phyloP scores from a whole-genome alignment of 2,888 invertebrate species.

The Melangyna quadrimaculata region DNA sequence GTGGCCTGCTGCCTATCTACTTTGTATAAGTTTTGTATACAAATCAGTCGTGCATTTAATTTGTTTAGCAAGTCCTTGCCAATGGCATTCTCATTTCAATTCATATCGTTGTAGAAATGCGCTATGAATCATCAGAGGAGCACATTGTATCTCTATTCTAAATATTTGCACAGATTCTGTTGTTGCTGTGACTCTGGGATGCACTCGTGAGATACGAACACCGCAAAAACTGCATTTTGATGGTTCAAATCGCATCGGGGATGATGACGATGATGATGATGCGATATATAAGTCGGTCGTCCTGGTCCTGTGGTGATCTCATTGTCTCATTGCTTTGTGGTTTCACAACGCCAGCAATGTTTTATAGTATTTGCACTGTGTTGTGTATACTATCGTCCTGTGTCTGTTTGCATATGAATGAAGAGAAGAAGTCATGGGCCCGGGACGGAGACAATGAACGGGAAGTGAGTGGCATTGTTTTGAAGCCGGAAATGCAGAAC shows the following conservation, averaged over 20 bases:
- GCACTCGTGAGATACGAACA: constrained; percentile 32
- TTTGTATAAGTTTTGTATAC: no score
- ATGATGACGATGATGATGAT: constrained; percentile 25
- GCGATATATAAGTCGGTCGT: constrained; percentile 42
- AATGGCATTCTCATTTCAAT: constrained; percentile 45
- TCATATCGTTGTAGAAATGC: constrained; percentile 18
- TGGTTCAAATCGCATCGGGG: constrained; percentile 43
- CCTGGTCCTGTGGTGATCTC: constrained; percentile 51
- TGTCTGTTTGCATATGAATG: constrained; percentile 54
- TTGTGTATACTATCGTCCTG: not conserved
- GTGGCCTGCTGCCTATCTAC: no score
- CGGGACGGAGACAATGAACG: not conserved
- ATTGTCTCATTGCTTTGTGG: constrained; percentile 54
- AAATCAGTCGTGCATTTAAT: constrained; percentile 8
- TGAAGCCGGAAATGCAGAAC: constrained; percentile 69
- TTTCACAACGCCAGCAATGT: constrained; percentile 44
- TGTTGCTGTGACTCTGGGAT: constrained; percentile 40
- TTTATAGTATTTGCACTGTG: constrained; percentile 54
- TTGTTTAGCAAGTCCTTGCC: constrained; percentile 23
- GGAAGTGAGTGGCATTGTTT: constrained; percentile 55
- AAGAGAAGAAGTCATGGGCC: no score
- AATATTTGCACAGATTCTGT: constrained; percentile 68
- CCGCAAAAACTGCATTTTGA: constrained; percentile 62
- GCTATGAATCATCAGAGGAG: constrained; percentile 40
- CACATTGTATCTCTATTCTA: constrained; percentile 57